These are phyloP conservation scores for Nycticryphes semicollaris DNA, from an alignment of 2,113 vertebrate genomes.

Conservation along the genomic window DNA sequence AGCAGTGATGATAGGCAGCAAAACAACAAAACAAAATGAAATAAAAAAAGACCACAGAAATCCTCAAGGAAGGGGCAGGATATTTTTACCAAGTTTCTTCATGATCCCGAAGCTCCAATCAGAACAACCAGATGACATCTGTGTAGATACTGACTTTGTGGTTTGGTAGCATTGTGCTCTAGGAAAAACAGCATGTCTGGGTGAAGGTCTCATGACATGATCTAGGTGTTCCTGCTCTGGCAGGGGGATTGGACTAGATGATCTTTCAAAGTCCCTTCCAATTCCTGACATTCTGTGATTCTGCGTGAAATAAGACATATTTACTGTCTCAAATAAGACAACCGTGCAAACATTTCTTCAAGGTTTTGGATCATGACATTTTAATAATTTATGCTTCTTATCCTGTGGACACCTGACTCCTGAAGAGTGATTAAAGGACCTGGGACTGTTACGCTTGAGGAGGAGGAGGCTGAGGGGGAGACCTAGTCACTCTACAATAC, in stretches of 20 bases:
- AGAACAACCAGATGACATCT: not conserved
- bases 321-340: not conserved
- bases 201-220: not conserved
- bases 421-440: no score
- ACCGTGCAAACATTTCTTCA: not conserved
- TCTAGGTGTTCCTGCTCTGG: no score
- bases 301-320: not conserved
- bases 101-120: not conserved
- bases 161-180: not conserved
- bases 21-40: not conserved
- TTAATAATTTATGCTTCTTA: not conserved
- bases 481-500: no score
- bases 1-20: not conserved
- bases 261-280: no score
- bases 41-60: not conserved
- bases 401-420: not conserved
- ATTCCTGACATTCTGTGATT: no score
- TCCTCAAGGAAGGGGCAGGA: not conserved
- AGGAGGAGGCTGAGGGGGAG: no score
- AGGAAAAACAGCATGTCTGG: not conserved
- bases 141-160: not conserved
- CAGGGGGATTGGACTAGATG: no score
- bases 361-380: not conserved
- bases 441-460: no score
- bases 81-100: not conserved